phyloP scores from a whole-genome alignment of 37 sponge, comb jelly and placozoan genomes.

The Beroe forskalii region DNA sequence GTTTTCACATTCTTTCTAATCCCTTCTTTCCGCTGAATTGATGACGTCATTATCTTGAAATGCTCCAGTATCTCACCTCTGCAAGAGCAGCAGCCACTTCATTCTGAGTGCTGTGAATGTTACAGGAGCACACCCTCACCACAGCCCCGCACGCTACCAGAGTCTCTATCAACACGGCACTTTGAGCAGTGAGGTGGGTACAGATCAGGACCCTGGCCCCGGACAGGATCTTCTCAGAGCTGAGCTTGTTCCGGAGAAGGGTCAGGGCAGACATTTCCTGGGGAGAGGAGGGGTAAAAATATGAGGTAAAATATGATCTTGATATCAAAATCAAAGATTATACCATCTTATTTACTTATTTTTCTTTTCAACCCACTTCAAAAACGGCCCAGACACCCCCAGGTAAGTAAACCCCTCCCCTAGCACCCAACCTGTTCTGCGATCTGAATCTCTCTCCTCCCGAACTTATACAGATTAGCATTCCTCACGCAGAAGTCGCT shows the following conservation, averaged over 20 bases:
- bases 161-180: conserved; percentile 88
- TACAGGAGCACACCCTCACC: conserved; percentile 82
- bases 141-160: conserved; percentile 78
- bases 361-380: too few species aligned
- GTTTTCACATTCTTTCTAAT: too few species aligned
- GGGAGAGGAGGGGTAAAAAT: too few species aligned
- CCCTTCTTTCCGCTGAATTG: too few species aligned
- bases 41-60: too few species aligned
- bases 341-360: too few species aligned
- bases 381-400: too few species aligned
- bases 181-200: conserved; percentile 77
- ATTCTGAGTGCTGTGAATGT: conserved; percentile 89
- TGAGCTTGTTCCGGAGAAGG: conserved; percentile 75
- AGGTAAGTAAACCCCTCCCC: too few species aligned
- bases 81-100: conserved; percentile 85
- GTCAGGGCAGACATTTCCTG: conserved; percentile 88
- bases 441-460: conserved; percentile 80
- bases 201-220: conserved; percentile 78
- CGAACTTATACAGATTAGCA: conserved; percentile 68
- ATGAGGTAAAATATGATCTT: too few species aligned
- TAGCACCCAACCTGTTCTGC: conserved; percentile 71
- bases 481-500: conserved; percentile 77
- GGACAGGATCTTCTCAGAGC: conserved; percentile 71
- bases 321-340: too few species aligned
- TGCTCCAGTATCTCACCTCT: conserved; percentile 70